Evolutionary conservation across 2,888 invertebrate genomes (phyloP).

Genomic region (Watsonalla cultraria): DNA sequence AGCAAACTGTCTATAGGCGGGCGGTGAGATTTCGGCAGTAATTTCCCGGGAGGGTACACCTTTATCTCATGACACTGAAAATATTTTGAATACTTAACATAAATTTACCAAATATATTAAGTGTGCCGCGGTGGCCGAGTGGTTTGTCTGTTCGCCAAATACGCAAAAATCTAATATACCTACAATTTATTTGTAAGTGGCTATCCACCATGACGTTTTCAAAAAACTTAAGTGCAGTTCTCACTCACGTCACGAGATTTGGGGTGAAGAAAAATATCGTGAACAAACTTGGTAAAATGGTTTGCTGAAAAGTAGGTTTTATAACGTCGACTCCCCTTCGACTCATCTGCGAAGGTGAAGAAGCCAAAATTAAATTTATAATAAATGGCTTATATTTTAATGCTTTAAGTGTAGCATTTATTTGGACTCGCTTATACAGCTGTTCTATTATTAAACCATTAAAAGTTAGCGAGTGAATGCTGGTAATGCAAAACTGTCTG

Average conservation of each 20-base stretch:
- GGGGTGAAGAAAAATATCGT: too few relatives aligned
- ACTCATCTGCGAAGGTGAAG: too few relatives aligned
- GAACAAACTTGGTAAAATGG: too few relatives aligned
- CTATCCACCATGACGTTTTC: too few relatives aligned
- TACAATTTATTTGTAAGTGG: too few relatives aligned
- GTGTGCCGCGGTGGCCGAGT: too few relatives aligned
- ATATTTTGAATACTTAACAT: conserved; percentile 50
- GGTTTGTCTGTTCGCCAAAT: too few relatives aligned
- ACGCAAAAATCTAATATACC: too few relatives aligned
- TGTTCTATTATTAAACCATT: conserved; percentile 21
- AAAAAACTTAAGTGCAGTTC: too few relatives aligned
- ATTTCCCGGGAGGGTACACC: conserved; percentile 71
- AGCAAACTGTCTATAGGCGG: conserved; percentile 62
- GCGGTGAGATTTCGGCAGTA: conserved; percentile 71
- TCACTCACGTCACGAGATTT: too few relatives aligned
- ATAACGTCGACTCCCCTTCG: too few relatives aligned
- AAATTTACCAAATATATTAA: not conserved
- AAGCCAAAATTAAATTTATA: not conserved
- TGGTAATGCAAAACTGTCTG: conserved; percentile 2
- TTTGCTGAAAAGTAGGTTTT: too few relatives aligned
- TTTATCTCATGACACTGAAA: conserved; percentile 66
- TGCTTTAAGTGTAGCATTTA: not conserved
- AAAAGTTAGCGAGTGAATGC: conserved; percentile 23
- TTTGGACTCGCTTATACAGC: conserved; percentile 4
- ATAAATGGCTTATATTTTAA: conserved; percentile 1